Evolutionary conservation across 1,140 invertebrate genomes (phyloP).

Genomic region (Halesus radiatus): DNA sequence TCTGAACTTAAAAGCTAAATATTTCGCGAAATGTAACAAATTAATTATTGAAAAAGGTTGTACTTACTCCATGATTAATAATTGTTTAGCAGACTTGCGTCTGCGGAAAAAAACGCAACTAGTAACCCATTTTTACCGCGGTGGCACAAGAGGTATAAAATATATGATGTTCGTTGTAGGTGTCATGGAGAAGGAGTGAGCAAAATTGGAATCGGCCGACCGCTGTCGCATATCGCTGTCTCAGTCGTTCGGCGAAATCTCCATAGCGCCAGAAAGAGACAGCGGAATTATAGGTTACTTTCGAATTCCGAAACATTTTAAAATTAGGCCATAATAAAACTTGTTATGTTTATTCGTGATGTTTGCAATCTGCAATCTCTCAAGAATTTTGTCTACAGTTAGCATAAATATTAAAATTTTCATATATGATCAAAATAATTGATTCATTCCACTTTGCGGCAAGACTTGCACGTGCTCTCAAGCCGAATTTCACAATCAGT

Average conservation of each 20-base stretch:
- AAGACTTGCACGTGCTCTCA: constrained; percentile 1
- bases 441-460: background rate
- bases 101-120: constrained; percentile 49
- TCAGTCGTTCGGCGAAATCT: background rate
- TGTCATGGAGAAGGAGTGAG: constrained; percentile 51
- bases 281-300: constrained; percentile 12
- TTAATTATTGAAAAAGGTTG: background rate
- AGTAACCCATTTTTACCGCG: constrained; percentile 53
- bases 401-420: background rate
- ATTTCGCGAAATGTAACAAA: background rate
- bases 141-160: constrained; percentile 38
- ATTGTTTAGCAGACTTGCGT: constrained; percentile 49
- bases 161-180: constrained; percentile 33
- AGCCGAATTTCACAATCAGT: constrained; percentile 30
- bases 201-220: background rate
- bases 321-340: constrained; percentile 38
- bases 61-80: constrained; percentile 56
- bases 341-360: constrained; percentile 29
- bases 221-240: constrained; percentile 22
- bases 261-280: constrained; percentile 13
- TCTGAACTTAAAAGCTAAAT: background rate
- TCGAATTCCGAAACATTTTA: constrained; percentile 20
- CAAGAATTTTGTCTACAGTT: background rate
- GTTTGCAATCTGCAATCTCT: background rate
- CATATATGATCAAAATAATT: background rate